Evolutionary conservation across 2,888 invertebrate species (phyloP).

Genomic region (Augiades crinisus): DNA sequence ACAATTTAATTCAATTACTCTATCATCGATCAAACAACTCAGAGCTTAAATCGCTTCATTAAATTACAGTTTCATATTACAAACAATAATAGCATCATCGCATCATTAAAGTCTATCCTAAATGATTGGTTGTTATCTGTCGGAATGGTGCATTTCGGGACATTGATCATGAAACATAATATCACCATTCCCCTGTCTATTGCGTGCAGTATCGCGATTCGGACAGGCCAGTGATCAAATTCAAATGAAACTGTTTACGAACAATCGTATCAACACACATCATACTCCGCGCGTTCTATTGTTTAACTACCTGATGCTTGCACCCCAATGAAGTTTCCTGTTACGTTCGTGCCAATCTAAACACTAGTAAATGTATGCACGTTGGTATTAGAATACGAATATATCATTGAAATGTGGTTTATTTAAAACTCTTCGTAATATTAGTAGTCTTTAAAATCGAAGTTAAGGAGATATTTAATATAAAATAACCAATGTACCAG

Average conservation of each 20-base stretch:
- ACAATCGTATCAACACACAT: slow-evolving; percentile 77
- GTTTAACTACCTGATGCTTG: slow-evolving; percentile 48
- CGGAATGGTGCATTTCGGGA: slow-evolving; percentile 19
- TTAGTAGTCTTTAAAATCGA: too few relatives aligned
- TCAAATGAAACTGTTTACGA: slow-evolving; percentile 72
- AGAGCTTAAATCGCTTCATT: neutral
- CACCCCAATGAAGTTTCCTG: slow-evolving; percentile 38
- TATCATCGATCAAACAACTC: too few relatives aligned
- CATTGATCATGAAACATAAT: slow-evolving; percentile 26
- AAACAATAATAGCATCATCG: neutral
- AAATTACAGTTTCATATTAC: neutral
- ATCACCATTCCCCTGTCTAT: slow-evolving; percentile 41
- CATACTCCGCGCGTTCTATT: slow-evolving; percentile 58
- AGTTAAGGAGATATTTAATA: too few relatives aligned
- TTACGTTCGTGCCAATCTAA: neutral
- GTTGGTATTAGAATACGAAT: too few relatives aligned
- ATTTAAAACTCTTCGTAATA: too few relatives aligned
- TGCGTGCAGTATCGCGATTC: slow-evolving; percentile 65
- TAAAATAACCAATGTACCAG: too few relatives aligned
- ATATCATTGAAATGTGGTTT: too few relatives aligned
- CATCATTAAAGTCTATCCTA: neutral
- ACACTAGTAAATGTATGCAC: neutral
- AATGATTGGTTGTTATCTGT: slow-evolving; percentile 19
- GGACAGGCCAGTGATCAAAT: slow-evolving; percentile 76
- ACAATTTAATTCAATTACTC: too few relatives aligned